phyloP scores from a whole-genome alignment of 2,797 vertebrate species.

The Gobio occitaniae region DNA sequence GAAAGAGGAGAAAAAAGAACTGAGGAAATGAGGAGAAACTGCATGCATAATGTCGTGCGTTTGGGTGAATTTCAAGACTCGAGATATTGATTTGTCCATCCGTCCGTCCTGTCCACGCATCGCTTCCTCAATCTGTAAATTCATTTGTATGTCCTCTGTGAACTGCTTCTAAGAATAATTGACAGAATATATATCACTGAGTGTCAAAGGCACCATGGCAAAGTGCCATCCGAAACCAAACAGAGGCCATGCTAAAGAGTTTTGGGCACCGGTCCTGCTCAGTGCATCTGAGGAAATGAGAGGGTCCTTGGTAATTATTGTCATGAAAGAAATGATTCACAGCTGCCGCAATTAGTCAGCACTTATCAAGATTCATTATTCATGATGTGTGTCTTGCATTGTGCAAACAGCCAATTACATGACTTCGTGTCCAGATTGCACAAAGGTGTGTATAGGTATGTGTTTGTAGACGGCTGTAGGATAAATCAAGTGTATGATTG shows the following conservation, averaged over 20 bases:
- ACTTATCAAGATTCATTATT: slow-evolving; percentile 69
- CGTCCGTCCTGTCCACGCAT: not conserved
- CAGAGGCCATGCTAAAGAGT: slow-evolving; percentile 48
- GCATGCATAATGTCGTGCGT: not conserved
- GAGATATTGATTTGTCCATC: not conserved
- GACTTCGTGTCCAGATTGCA: not conserved
- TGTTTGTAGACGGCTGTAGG: not conserved
- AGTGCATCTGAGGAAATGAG: slow-evolving; percentile 57
- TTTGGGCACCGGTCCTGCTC: slow-evolving; percentile 65
- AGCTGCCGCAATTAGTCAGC: slow-evolving; percentile 75
- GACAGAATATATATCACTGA: slow-evolving; percentile 21
- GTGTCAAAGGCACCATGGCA: not conserved
- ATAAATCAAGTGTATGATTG: not conserved
- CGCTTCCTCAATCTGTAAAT: slow-evolving; percentile 4
- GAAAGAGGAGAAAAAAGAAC: not conserved
- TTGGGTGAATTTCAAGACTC: not conserved
- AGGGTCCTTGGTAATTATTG: slow-evolving; percentile 70
- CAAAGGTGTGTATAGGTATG: slow-evolving; percentile 19
- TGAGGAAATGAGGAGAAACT: slow-evolving; percentile 24
- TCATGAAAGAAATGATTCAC: slow-evolving; percentile 76
- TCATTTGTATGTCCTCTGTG: not conserved
- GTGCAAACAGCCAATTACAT: slow-evolving; percentile 39
- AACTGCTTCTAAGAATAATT: slow-evolving; percentile 1
- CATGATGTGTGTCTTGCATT: slow-evolving; percentile 56
- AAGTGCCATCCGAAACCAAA: slow-evolving; percentile 14